Evolutionary conservation across 2,797 vertebrate species (phyloP), one percentile per base, ranked within the genome.

Genomic region (Silurus lanzhouensis): DNA sequence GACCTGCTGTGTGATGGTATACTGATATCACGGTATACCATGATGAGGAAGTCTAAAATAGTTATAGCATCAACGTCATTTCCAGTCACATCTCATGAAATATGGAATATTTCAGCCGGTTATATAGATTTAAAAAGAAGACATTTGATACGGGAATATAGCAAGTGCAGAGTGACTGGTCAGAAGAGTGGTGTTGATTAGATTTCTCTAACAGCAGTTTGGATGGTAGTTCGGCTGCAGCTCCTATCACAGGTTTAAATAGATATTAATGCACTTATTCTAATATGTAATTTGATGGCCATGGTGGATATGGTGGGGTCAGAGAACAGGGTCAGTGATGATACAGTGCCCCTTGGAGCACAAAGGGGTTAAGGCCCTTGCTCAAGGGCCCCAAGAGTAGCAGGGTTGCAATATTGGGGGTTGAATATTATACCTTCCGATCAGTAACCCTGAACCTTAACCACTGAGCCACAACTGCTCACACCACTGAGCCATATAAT

Each of bases 1-100:
- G 77, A 80, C 60, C 67, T 55, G 27, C 77, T 85, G 77, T 55
- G 38, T 64, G 79, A 81, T 67, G 79, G 79, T 81, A 81, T 81
- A 67, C 63, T 67, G 79, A 81, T 81, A 81, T 67, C 46, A 10
- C n/a, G 27, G 46, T 27, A 67, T 19, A 81, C 52, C 63, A 67
- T 81, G 63, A 81, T 55, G 63, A 52, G 63, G 46, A 66, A 31
- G 63, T 67, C 79, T 31, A 81, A 67, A 81, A 81, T 81, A 81
- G 63, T 81, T 20, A 31, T 67, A 13, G 63, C 9, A 1, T 66
- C 79, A 52, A 61, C 63, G 9, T 55, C 79, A 67, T 67, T 81
- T 67, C 79, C 79, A 66, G 63, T 81, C 79, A 67, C 63, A 20
- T 52, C 79, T 67, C 46, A 55, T 48, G 63, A 81, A 81, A 81